Evolutionary conservation across 30 jellyfish, hydroid and myxozoan species (phyloP), one percentile per base, ranked within the genome.

Genomic region (Morbakka virulenta): DNA sequence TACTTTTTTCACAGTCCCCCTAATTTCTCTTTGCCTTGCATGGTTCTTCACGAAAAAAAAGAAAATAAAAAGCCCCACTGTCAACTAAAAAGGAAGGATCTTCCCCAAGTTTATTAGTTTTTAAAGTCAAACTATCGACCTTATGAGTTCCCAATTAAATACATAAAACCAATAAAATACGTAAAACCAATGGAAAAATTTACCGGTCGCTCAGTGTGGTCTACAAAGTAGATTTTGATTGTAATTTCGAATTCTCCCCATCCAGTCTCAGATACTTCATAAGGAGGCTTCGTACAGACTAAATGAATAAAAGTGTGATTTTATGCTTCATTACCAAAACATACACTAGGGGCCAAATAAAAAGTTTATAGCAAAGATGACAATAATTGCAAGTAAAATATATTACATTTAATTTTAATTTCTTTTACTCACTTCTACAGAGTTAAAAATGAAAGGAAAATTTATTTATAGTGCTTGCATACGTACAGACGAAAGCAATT

Each of bases 241-340:
- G 81, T 93, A 22, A 93, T 76, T 82, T 93, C 99, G 72, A 93
- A 93, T 79, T 93, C 99, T 52, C 99, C 99, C 99, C 99, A 93
- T 21, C 99, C 99, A 23, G 99, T 83, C 61, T 93, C 99, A 17
- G 99, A 71, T 2, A 93, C 95, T 72, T 93, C 96, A 64, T 83
- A 93, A 0, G 99, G 99, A 30, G 99, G 99, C 79, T 93, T 93
- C 76, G 95, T 80, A 49, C 81, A 67, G 21, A 86, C 88, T 84
- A 62, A n/a, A 75, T 50, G 49, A 1, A 14, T 70, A 2, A 71
- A 24, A 41, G 52, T 31, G 28, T 24, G 12, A 13, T 11, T n/a
- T n/a, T n/a, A n/a, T n/a, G n/a, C n/a, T n/a, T n/a, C n/a, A 9
- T 47, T 12, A 47, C 24, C 11, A 4, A 57, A 21, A 21, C 11